phyloP scores from a whole-genome alignment of 2,888 invertebrate species.

The Protonemura montana region DNA sequence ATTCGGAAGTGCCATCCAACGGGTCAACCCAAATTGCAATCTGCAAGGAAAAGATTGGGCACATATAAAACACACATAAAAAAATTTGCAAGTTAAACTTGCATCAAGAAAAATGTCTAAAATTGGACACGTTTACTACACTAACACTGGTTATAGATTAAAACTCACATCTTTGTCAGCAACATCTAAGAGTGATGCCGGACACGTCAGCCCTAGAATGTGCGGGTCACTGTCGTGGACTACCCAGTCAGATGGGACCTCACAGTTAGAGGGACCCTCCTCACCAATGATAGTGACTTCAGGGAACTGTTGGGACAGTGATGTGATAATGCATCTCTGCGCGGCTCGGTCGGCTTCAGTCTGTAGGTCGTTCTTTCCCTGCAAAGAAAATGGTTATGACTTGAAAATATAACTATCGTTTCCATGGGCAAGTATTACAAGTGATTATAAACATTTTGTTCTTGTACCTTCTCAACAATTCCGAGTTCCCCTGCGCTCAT shows the following conservation, averaged over 20 bases:
- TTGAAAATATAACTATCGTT: too few species aligned
- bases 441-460: not conserved
- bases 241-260: conserved; percentile 78
- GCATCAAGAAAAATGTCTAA: too few species aligned
- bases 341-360: conserved; percentile 98
- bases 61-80: too few species aligned
- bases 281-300: conserved; percentile 87
- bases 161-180: conserved; percentile 74
- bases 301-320: conserved; percentile 84
- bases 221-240: conserved; percentile 76
- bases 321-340: conserved; percentile 91
- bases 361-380: conserved; percentile 93
- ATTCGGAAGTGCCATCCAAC: conserved; percentile 97
- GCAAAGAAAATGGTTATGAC: conserved; percentile 50
- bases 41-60: conserved; percentile 55
- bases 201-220: conserved; percentile 71
- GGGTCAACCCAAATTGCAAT: conserved; percentile 98
- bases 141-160: not conserved
- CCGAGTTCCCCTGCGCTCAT: conserved; percentile 88
- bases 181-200: conserved; percentile 68
- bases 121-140: not conserved
- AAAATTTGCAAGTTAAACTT: too few species aligned
- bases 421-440: too few species aligned
- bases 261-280: conserved; percentile 76
- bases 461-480: conserved; percentile 84